These are phyloP conservation scores for Empidonax alnorum DNA, from an alignment of 2,113 vertebrate species.

Conservation along the genomic window DNA sequence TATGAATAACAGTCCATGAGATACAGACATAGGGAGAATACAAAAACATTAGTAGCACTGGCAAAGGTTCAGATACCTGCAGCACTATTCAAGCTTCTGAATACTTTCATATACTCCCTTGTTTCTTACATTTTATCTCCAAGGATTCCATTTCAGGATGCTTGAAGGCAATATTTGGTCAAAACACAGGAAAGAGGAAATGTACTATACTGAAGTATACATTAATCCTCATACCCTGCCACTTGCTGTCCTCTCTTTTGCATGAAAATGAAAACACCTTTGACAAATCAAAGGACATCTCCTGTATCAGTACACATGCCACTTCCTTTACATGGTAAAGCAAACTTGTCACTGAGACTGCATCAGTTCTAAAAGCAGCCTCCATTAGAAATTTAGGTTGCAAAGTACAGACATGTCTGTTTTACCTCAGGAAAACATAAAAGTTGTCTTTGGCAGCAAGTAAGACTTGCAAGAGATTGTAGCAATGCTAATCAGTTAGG, in stretches of 20 bases:
- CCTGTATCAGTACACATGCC: neutral
- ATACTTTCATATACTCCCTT: neutral
- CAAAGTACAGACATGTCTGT: neutral
- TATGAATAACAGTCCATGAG: neutral
- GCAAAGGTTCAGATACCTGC: neutral
- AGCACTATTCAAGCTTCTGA: neutral
- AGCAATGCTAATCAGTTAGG: neutral
- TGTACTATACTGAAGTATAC: neutral
- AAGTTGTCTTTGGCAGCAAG: neutral
- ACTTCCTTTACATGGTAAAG: accelerated
- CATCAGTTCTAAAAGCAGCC: neutral
- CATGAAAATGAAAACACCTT: neutral
- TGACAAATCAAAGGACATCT: neutral
- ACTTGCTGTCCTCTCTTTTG: neutral
- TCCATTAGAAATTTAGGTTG: neutral
- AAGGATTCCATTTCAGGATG: neutral
- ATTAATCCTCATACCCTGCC: neutral
- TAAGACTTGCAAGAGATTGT: neutral
- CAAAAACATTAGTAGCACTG: neutral
- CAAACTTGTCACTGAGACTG: neutral
- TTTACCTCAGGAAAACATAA: neutral
- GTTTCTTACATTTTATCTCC: neutral
- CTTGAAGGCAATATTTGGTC: neutral
- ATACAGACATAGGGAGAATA: neutral
- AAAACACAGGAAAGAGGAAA: neutral